These are phyloP conservation scores for Callopanchax toddi DNA, from an alignment of 2,113 vertebrate species.

Conservation along the genomic window DNA sequence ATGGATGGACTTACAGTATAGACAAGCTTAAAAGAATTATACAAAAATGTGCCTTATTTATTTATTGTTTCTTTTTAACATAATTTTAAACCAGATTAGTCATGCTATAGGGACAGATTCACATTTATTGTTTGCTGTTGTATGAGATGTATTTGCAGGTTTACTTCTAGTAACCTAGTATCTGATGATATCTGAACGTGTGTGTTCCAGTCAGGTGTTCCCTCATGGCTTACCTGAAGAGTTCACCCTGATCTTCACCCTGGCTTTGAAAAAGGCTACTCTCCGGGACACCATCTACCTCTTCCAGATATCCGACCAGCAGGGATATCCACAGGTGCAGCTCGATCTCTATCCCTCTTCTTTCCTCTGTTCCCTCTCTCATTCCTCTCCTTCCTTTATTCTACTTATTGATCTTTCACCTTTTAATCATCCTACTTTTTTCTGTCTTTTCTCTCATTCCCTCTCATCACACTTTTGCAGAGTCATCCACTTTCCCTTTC, in stretches of 20 bases:
- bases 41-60: no score
- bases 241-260: constrained; percentile 89
- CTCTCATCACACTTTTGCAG: constrained; percentile 43
- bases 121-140: no score
- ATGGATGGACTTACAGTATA: no score
- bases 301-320: constrained; percentile 88
- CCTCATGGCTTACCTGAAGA: constrained; percentile 86
- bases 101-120: no score
- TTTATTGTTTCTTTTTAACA: no score
- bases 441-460: constrained; percentile 7
- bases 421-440: constrained; percentile 44
- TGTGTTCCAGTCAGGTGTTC: constrained; percentile 85
- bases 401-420: constrained; percentile 16
- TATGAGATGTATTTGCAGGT: no score
- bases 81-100: no score
- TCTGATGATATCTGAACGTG: background rate
- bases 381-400: background rate
- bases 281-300: constrained; percentile 88
- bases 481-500: constrained; percentile 58
- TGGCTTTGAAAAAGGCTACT: constrained; percentile 90
- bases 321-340: constrained; percentile 91
- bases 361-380: background rate
- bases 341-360: constrained; percentile 2
- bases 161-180: no score
- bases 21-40: no score